Base-by-base conservation (phyloP, 1,140 invertebrate genomes). In the Physella acuta region DNA sequence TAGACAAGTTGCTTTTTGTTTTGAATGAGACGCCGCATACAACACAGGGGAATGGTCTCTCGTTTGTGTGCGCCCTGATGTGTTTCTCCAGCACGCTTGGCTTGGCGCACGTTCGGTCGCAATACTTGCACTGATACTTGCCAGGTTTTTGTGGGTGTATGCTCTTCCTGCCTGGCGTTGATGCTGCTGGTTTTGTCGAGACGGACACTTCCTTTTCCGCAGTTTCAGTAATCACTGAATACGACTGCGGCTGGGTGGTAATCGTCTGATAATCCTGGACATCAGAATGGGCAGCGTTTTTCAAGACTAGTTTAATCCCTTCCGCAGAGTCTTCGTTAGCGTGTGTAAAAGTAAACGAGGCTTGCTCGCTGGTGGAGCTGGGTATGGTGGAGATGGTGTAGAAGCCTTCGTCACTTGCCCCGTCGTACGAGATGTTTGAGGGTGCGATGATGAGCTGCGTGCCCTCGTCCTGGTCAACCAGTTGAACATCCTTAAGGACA, bases 61-160 rank as follows among this genome's bases (percentile, higher is more conserved):
- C 94, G 93, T 34, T 93, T 92, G 86, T 96, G 93, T 70, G 93
- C 90, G 81, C 79, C 34, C 94, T 89, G 78, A 95, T 92, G 87
- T 97, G 94, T 86, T 97, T 97, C 81, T 95, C 90, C 58, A 96
- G 87, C 52, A 95, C 93, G 78, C 93, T 95, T n/a, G 94, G 94
- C 84, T 97, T 97, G 73, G 93, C 91, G 87, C 93, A 96, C 51
- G 89, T 90, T 77, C 93, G 85, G 79, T 91, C 92, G 85, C 94
- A 97, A 83, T 93, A 95, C 1, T 90, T 89, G 81, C 94, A 97
- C 67, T 92, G 88, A 84, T 95, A 91, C 71, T 76, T 80, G 75
- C 79, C 88, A 81, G 73, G 85, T 74, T 78, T 87, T 79, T 72
- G 75, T n/a, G 79, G 76, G 33, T 76, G 78, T 31, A 78, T 79